These are phyloP conservation scores for Pomacea canaliculata DNA, from an alignment of 2,888 invertebrate species.

Conservation along the genomic window DNA sequence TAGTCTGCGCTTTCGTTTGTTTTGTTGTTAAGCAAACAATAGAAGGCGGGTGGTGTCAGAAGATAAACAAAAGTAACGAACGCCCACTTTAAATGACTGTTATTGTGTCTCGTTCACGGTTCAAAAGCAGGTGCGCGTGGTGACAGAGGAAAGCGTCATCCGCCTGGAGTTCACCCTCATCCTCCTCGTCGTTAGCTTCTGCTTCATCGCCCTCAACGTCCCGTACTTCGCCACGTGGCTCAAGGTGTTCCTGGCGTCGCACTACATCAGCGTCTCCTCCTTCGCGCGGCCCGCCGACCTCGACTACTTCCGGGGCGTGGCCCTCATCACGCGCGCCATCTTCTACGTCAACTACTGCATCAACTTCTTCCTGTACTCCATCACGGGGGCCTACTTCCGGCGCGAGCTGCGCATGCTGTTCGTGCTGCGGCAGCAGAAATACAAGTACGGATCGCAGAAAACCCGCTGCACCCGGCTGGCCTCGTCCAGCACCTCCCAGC, in stretches of 20 bases:
- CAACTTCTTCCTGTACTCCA: conserved; percentile 65
- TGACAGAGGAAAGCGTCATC: conserved; percentile 59
- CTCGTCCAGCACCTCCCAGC: not conserved
- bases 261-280: conserved; percentile 20
- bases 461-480: conserved; percentile 23
- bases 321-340: conserved; percentile 54
- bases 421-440: conserved; percentile 26
- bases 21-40: too few species aligned
- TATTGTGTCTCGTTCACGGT: too few species aligned
- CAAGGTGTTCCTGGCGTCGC: conserved; percentile 39
- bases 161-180: conserved; percentile 64
- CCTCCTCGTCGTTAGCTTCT: conserved; percentile 62
- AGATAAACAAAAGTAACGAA: too few species aligned
- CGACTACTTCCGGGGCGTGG: conserved; percentile 43
- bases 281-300: conserved; percentile 19
- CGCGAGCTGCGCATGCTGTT: conserved; percentile 48
- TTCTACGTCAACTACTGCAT: conserved; percentile 64
- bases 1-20: too few species aligned
- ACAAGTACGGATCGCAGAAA: conserved; percentile 25
- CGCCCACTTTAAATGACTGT: too few species aligned
- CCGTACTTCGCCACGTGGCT: conserved; percentile 66
- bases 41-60: too few species aligned
- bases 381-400: conserved; percentile 63
- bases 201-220: conserved; percentile 62
- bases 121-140: conserved; percentile 21